Percentiles rank a stretch among this genome's conserved stretches.
Conservation (phyloP, 2,113 vertebrate species). For the Malurus cyaneus region DNA sequence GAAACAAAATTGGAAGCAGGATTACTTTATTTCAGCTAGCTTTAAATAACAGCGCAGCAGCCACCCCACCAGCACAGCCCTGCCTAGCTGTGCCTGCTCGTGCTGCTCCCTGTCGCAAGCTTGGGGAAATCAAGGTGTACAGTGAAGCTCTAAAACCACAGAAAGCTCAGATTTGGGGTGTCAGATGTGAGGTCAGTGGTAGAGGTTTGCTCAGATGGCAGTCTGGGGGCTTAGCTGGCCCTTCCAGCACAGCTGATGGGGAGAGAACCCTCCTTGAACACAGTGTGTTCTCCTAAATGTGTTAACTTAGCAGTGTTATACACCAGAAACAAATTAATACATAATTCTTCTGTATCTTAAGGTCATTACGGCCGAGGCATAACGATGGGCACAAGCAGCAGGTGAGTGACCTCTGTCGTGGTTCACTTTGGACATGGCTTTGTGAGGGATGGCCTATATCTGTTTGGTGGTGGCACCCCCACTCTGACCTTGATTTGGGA, state of each 20-base stretch:
- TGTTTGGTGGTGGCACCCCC: rapidly evolving
- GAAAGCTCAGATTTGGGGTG: not conserved
- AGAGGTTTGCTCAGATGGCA: not conserved
- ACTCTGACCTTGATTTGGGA: not conserved
- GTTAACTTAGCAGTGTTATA: conserved; percentile 68
- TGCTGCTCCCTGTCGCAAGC: not conserved
- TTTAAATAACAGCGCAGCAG: not conserved
- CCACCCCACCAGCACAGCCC: not conserved
- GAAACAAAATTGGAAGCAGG: conserved; percentile 3
- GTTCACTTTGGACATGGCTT: rapidly evolving
- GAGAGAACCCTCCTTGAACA: rapidly evolving
- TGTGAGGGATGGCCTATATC: no score
- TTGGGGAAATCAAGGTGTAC: not conserved
- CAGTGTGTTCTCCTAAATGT: conserved; percentile 43
- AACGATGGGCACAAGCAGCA: not conserved
- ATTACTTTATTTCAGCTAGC: not conserved
- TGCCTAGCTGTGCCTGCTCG: not conserved
- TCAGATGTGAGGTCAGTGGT: not conserved
- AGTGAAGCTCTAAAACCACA: not conserved
- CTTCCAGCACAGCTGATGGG: not conserved
- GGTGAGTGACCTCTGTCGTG: not conserved
- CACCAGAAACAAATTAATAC: conserved; percentile 75
- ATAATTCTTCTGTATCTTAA: conserved; percentile 75
- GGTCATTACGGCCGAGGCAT: conserved; percentile 74
- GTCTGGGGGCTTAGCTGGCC: rapidly evolving